phyloP scores from a whole-genome alignment of 2,888 invertebrate genomes.

The Drosophila emarginata region DNA sequence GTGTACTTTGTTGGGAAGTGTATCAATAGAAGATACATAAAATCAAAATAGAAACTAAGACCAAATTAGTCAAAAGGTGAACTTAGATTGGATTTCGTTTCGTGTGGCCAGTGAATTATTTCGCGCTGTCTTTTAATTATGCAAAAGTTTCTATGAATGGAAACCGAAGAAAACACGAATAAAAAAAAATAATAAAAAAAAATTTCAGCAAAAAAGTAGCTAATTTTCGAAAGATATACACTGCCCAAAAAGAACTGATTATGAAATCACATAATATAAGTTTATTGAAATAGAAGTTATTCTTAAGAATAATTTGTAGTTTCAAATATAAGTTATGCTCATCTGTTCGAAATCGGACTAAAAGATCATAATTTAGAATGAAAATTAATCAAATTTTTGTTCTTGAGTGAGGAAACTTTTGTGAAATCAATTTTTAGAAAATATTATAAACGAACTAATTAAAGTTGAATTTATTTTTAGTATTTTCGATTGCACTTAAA shows the following conservation, averaged over 20 bases:
- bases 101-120: constrained; percentile 58
- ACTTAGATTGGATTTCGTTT: constrained; percentile 6
- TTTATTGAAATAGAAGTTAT: no score
- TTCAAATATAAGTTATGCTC: no score
- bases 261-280: no score
- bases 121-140: constrained; percentile 49
- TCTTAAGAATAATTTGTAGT: no score
- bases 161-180: constrained; percentile 15
- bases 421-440: not conserved
- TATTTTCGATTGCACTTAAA: constrained; percentile 35
- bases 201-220: not conserved
- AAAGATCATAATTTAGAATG: not conserved
- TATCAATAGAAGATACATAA: constrained; percentile 31
- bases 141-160: constrained; percentile 69
- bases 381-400: not conserved
- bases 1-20: not conserved
- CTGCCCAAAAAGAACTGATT: no score
- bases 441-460: not conserved
- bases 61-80: constrained; percentile 54
- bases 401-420: no score
- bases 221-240: no score
- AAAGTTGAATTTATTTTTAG: not conserved
- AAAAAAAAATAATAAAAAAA: not conserved
- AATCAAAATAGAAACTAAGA: constrained; percentile 12
- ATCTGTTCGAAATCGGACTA: not conserved